Conservation (phyloP, 1,140 invertebrate species). For the Cyclina sinensis region DNA sequence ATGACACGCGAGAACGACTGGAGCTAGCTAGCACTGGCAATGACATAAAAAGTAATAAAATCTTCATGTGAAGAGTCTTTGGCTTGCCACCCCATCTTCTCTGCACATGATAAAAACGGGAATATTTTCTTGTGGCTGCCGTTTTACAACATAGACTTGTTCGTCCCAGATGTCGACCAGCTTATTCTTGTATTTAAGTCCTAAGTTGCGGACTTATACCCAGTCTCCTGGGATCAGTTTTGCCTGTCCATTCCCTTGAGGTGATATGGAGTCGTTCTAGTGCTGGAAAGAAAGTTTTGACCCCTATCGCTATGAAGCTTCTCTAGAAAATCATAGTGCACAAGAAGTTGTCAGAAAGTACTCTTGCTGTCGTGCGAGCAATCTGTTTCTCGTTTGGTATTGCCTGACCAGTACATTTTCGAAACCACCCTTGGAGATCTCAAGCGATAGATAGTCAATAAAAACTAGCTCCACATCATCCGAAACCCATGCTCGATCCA, state of each 20-base stretch:
- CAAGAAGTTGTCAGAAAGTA: constrained; percentile 52
- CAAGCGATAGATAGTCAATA: too few species aligned
- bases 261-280: constrained; percentile 1
- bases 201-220: too few species aligned
- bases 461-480: too few species aligned
- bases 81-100: too few species aligned
- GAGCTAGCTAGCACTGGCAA: too few species aligned
- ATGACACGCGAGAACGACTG: too few species aligned
- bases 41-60: too few species aligned
- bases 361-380: constrained; percentile 41
- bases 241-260: not conserved
- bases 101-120: too few species aligned
- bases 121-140: too few species aligned
- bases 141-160: not conserved
- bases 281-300: not conserved
- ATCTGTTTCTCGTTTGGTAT: constrained; percentile 49
- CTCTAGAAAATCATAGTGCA: constrained; percentile 47
- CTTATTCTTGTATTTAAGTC: constrained; percentile 7
- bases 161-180: constrained; percentile 33
- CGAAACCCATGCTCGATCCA: too few species aligned
- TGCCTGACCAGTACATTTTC: constrained; percentile 32
- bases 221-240: not conserved
- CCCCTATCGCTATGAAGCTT: constrained; percentile 44
- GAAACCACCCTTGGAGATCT: too few species aligned
- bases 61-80: too few species aligned